Evolutionary conservation across 64 coral and sea anemone species (phyloP), one percentile per base, ranked within the genome.

Genomic region (Porites australiensis): DNA sequence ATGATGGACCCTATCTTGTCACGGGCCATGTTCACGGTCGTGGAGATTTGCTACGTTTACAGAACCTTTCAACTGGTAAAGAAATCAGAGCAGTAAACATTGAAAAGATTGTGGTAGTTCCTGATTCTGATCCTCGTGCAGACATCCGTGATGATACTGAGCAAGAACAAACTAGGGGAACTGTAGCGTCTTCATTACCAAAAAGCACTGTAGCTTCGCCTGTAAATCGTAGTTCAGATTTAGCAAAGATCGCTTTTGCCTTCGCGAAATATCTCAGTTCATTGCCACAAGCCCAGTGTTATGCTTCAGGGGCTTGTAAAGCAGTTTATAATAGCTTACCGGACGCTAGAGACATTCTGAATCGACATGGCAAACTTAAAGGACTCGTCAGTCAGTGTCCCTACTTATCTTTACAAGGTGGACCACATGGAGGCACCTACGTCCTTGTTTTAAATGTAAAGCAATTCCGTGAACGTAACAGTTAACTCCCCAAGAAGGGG

Each of bases 401-500:
- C 58, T 91, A 83, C 60, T 83, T 91, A 66, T 91, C 89, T 59
- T 60, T 91, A 66, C 77, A 91, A 13, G 79, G 89, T 55, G 89
- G 75, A 52, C 47, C 13, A 58, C 78, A 83, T 5, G 68, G 68
- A 58, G 37, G 70, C 3, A 92, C 52, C 13, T 62, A 92, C 82
- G 1, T 85, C 50, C 44, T 92, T n/a, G 77, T 79, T 13, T 64
- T 81, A 65, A 76, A 90, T 48, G 63, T 44, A 20, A 51, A 80
- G 75, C 88, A 20, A 4, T 90, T 90, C 52, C 52, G 9, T 54
- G 52, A 54, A 54, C 52, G 21, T 19, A 59, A 21, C 9, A 70
- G 27, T 18, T 70, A 21, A 70, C 19, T 6, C 67, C 67, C 27
- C 67, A 70, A 70, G 67, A 70, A 70, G 67, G 67, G 67, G 67